Base-by-base conservation (phyloP, 2,113 vertebrate species). In the Ictalurus punctatus region DNA sequence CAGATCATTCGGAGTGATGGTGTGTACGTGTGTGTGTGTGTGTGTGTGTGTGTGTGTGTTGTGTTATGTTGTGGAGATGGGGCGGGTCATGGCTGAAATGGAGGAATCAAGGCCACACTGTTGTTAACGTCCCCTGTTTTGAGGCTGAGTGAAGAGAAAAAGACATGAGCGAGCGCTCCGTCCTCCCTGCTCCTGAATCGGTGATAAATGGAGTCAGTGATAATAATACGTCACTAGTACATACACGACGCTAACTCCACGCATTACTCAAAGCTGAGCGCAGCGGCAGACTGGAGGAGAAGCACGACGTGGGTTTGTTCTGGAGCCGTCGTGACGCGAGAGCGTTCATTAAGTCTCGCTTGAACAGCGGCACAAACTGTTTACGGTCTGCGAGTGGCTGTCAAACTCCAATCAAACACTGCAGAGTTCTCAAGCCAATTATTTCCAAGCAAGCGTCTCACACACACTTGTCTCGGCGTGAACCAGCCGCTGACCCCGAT, bases 51-150 rank as follows among this genome's bases (percentile, higher is more conserved):
- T n/a, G n/a, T n/a, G n/a, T 48, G 44, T 48, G 44, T 48, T 48
- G 44, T 48, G 44, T 48, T 48, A 67, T 34, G 27, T 17, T 17
- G 27, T 23, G 30, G 8, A 34, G 63, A 76, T 67, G 40, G 44
- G 48, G 37, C 6, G 88, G 88, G 71, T 78, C 84, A 82, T 4
- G 76, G 61, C 23, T 54, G 37, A 52, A 56, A 37, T 69, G 54
- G 91, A 94, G 84, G 90, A 94, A 93, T 93, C 94, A 95, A 94
- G 94, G 94, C 93, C 94, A 93, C 65, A 87, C 13, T 89, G 92
- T 88, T 94, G 95, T 95, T 93, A 94, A 94, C 93, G 1, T 92
- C 94, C 94, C 94, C 90, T 92, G 91, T 91, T 92, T 54, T 6
- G 54, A 73, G 67, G 58, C 54, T 21, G 52, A 30, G 25, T 12